A percentile compares a stretch with the other conserved stretches of the same genome.
Conservation (phyloP, 2,888 invertebrate species). For the Cenopis cana region DNA sequence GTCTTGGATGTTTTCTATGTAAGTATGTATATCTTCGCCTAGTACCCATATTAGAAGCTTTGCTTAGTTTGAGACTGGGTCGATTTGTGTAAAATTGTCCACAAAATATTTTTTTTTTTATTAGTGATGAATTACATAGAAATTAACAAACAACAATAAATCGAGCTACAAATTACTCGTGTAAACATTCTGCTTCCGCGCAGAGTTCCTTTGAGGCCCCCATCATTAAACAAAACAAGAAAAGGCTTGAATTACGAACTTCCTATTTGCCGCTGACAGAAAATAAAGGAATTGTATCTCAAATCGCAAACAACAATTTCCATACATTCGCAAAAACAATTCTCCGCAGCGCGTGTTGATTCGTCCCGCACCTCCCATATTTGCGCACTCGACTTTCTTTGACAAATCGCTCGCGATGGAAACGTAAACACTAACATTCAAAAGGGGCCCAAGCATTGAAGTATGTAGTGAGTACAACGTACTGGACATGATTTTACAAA, state of each 20-base stretch:
- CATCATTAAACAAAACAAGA: slow-evolving; percentile 42
- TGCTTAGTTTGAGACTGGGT: too few species aligned
- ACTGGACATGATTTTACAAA: neutral
- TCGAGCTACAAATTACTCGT: slow-evolving; percentile 10
- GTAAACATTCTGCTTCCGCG: neutral
- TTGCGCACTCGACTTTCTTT: slow-evolving; percentile 65
- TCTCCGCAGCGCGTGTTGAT: slow-evolving; percentile 53
- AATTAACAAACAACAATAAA: neutral
- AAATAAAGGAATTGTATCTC: slow-evolving; percentile 44
- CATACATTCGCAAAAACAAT: slow-evolving; percentile 52
- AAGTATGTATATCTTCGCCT: too few species aligned
- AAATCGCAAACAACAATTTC: slow-evolving; percentile 47
- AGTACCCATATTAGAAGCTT: too few species aligned
- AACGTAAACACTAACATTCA: slow-evolving; percentile 58
- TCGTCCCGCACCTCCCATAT: slow-evolving; percentile 55
- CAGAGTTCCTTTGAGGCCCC: slow-evolving; percentile 24
- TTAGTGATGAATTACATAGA: too few species aligned
- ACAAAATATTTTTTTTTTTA: too few species aligned
- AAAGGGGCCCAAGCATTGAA: slow-evolving; percentile 25
- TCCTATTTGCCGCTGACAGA: slow-evolving; percentile 42
- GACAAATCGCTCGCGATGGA: slow-evolving; percentile 67
- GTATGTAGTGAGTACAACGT: neutral
- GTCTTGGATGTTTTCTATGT: too few species aligned
- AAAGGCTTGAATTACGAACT: slow-evolving; percentile 38
- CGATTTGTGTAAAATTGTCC: too few species aligned